Evolutionary conservation across 2,797 vertebrate species (phyloP), one percentile per base, ranked within the genome.

Genomic region (Myotis daubentonii): DNA sequence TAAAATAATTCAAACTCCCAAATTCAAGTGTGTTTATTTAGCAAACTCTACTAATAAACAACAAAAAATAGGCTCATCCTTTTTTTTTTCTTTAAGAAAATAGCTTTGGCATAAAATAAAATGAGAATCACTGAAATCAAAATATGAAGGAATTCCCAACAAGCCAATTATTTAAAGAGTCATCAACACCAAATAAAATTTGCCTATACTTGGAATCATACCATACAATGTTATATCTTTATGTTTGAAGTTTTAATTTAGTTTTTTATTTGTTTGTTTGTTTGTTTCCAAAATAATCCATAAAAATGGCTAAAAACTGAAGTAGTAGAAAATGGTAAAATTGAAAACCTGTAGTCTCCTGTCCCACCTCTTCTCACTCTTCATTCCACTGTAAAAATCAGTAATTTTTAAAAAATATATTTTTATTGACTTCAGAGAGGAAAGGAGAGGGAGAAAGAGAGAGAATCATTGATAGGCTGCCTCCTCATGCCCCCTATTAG

Each of bases 41-140:
- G n/a, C 13, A 36, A 25, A 70, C 17, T 78, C 33, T 60, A 74
- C 20, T 36, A 13, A 74, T 41, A 51, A 20, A 70, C 30, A 84
- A 3, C 25, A 25, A 23, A 78, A 72, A 87, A 23, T 55, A 71
- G 41, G 53, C 2, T 72, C 2, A 70, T 76, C 5, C 3, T n/a
- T 41, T 53, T 85, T 88, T 28, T 57, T 57, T 57, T 57, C 93
- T 57, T 19, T 4, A 49, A 49, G 41, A 62, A 90, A n/a, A 30
- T 28, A 70, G 17, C 3, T 84, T 86, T 36, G 82, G 6, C 13
- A 90, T 86, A 93, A 87, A 62, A 71, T 51, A 79, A 49, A 89
- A 44, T 78, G 83, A 68, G 49, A n/a, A 70, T 71, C 20, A 78
- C 19, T 95, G 17, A 93, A 82, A n/a, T 87, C 19, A 91, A 86